Evolutionary conservation across 2,113 vertebrate species (phyloP), one percentile per base, ranked within the genome.

Genomic region (Crypturellus undulatus): DNA sequence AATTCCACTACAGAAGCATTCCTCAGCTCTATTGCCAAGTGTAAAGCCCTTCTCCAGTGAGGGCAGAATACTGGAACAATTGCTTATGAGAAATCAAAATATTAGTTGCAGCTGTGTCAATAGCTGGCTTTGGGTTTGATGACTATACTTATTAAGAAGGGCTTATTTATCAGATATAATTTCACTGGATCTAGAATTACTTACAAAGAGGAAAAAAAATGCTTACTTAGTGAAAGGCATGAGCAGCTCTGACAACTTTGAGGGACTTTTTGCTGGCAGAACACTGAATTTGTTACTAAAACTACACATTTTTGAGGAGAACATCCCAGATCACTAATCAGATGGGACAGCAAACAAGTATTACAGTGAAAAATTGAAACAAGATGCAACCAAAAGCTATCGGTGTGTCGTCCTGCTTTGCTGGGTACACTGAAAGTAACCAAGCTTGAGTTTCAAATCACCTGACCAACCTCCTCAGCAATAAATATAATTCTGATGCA

Each of bases 71-170:
- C 47, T 7, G 49, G 71, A 45, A 77, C 0, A 1, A 34, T 4
- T 82, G 56, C 36, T 75, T 69, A 49, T 19, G 21, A 86, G 79
- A 70, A 89, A 87, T 77, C 34, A 67, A 81, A 88, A 52, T 19
- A 17, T 75, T 59, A 69, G 20, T 15, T 91, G 63, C 77, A 87
- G 81, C 89, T 79, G 80, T 89, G 67, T 86, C 86, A 76, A 90
- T 71, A 93, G 43, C 69, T 42, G 28, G 32, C 73, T 64, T 60
- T 68, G 34, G 19, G 11, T 78, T 75, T 34, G 32, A 64, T 32
- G 58, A 5, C 25, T 49, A 38, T 45, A 40, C 49, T 93, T 84
- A 49, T 32, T 79, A 63, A 86, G 52, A 83, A 85, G 60, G 56
- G 30, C 6, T 84, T 70, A 34, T 56, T 75, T 60, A 51, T 40